Base-by-base conservation (phyloP, 2,888 invertebrate genomes). In the Hermodice carunculata region DNA sequence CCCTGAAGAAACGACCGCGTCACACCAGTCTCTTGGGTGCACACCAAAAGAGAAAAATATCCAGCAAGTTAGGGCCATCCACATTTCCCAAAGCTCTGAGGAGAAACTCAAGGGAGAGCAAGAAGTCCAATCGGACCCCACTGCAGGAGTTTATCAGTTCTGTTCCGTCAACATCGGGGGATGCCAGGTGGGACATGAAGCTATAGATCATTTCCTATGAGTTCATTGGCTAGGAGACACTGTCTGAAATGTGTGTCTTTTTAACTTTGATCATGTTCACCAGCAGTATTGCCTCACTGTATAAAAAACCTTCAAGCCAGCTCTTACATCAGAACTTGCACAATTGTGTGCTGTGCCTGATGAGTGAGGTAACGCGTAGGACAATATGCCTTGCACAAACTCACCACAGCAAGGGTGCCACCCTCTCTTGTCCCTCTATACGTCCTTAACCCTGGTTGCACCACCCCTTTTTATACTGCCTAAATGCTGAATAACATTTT, bases 1-100 rank as follows among this genome's bases (percentile, higher is more conserved):
- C 94, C 0, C 86, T 95, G 46, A 94, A 95, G 84, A 93, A 94
- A 80, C 88, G 94, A 17, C 95, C 95, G 0, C 89, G 92, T 46
- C 94, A 94, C 78, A 76, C 81, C 26, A 92, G 92, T 26, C 91
- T 92, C 42, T 92, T 92, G 77, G 93, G 93, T 0, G 91, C 91
- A 79, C 73, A 80, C 37, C 80, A 82, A 70, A 78, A 78, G 52
- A 72, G 78, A 24, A 77, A 77, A 66, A 67, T 66, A 70, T 56
- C 64, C 24, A 73, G 67, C 44, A 67, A 64, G 31, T 14, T 67
- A 34, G 48, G 59, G 29, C 66, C 62, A 42, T 61, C 65, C 19
- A 69, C 69, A 29, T 69, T 69, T 43, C 69, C 69, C n/a, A 69
- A 69, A 40, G 51, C 59, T 8, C 22, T 61, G 1, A 34, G 61